A percentile compares a stretch with the other conserved stretches of the same genome.
These are phyloP conservation scores for Labia minor DNA, from an alignment of 2,888 invertebrate species.

Conservation along the genomic window DNA sequence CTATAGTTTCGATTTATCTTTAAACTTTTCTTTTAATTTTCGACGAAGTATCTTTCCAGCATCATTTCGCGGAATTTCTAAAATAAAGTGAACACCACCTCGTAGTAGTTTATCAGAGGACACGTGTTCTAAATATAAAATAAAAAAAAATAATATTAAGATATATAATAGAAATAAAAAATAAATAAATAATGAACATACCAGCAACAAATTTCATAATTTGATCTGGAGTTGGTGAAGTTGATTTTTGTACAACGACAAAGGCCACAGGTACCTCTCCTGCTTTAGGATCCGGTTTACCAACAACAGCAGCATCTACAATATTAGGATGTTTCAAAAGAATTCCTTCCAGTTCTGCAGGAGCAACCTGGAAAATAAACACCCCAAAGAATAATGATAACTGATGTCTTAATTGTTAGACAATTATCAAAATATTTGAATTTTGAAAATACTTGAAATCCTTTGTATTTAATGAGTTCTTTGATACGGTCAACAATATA, in stretches of 20 bases:
- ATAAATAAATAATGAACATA: neutral
- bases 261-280: neutral
- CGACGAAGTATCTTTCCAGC: neutral
- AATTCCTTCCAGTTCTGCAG: neutral
- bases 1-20: neutral
- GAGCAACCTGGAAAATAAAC: neutral
- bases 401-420: no score
- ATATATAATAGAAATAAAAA: neutral
- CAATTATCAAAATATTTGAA: no score
- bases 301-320: constrained; percentile 3
- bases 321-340: neutral
- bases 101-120: neutral
- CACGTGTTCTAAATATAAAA: neutral
- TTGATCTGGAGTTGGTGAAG: neutral
- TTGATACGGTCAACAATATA: constrained; percentile 39
- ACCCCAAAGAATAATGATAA: no score
- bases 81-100: neutral
- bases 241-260: neutral
- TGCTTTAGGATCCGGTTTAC: neutral
- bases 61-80: neutral
- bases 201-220: neutral
- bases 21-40: neutral
- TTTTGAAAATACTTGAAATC: constrained; percentile 38
- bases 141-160: no score
- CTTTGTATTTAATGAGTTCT: constrained; percentile 42